Conservation (phyloP, 35 echinoderm and acorn worm species). For the Chiridota heheva region DNA sequence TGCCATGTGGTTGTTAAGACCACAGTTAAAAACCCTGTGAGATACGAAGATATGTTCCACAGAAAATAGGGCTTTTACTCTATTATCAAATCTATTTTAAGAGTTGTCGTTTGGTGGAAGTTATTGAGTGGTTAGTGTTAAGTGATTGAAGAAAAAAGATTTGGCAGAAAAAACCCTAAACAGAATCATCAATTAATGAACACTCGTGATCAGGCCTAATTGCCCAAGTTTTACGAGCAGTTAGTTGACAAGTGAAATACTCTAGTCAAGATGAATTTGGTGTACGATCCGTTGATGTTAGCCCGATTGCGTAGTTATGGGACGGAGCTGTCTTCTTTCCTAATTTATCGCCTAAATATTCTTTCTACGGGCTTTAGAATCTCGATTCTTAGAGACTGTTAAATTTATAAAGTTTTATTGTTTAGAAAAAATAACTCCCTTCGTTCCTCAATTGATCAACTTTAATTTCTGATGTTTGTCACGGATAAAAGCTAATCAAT, state of each 20-base stretch:
- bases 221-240: constrained; percentile 50
- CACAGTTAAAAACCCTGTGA: too few species aligned
- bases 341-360: constrained; percentile 31
- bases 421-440: constrained; percentile 9
- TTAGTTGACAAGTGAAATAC: constrained; percentile 43
- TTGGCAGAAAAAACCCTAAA: constrained; percentile 9
- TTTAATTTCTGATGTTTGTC: constrained; percentile 52
- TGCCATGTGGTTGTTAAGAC: too few species aligned
- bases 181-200: too few species aligned
- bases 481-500: constrained; percentile 51
- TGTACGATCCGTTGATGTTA: constrained; percentile 35
- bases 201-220: constrained; percentile 46
- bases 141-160: constrained; percentile 16
- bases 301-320: constrained; percentile 26
- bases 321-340: constrained; percentile 31
- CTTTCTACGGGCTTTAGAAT: constrained; percentile 16
- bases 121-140: constrained; percentile 22
- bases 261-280: constrained; percentile 59
- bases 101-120: neutral
- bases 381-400: constrained; percentile 20
- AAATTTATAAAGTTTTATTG: constrained; percentile 26
- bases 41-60: too few species aligned
- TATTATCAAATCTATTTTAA: neutral
- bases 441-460: constrained; percentile 39
- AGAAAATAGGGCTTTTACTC: constrained; percentile 9